A percentile compares a stretch with the other conserved stretches of the same genome.
These are phyloP conservation scores for Oryzias sinensis DNA, from an alignment of 2,797 vertebrate species.

Conservation along the genomic window DNA sequence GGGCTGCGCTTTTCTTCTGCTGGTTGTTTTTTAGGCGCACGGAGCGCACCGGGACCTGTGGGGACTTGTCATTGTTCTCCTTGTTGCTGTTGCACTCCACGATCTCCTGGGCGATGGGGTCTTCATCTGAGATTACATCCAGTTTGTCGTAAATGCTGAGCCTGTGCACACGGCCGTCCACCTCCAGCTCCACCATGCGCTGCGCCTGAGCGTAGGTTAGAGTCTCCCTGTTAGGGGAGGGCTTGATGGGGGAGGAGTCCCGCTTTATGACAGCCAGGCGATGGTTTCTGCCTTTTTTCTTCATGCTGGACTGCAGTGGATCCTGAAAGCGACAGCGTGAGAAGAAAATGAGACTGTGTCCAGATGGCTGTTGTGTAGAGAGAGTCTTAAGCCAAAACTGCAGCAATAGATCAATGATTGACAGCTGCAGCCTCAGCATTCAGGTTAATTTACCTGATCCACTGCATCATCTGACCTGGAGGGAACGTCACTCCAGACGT, in stretches of 20 bases:
- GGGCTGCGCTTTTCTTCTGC: conserved; percentile 87
- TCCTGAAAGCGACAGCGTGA: conserved; percentile 16
- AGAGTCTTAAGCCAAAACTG: not conserved
- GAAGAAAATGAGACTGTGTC: conserved; percentile 5
- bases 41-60: conserved; percentile 85
- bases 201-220: conserved; percentile 97
- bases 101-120: conserved; percentile 95
- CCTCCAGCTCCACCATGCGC: conserved; percentile 97
- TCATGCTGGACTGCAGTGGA: conserved; percentile 82
- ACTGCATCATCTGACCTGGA: too few relatives aligned
- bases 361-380: not conserved
- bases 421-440: too few relatives aligned
- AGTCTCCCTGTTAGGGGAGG: conserved; percentile 92
- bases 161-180: conserved; percentile 92
- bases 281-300: conserved; percentile 90
- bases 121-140: conserved; percentile 90
- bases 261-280: conserved; percentile 82
- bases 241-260: conserved; percentile 92
- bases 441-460: too few relatives aligned
- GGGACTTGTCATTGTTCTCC: conserved; percentile 92
- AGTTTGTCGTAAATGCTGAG: conserved; percentile 96
- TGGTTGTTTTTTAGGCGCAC: conserved; percentile 90
- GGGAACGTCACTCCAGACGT: too few relatives aligned
- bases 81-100: conserved; percentile 98
- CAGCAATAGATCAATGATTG: not conserved